Base-by-base conservation (phyloP, 2,888 invertebrate genomes). In the Macrosoma leucophasiata region DNA sequence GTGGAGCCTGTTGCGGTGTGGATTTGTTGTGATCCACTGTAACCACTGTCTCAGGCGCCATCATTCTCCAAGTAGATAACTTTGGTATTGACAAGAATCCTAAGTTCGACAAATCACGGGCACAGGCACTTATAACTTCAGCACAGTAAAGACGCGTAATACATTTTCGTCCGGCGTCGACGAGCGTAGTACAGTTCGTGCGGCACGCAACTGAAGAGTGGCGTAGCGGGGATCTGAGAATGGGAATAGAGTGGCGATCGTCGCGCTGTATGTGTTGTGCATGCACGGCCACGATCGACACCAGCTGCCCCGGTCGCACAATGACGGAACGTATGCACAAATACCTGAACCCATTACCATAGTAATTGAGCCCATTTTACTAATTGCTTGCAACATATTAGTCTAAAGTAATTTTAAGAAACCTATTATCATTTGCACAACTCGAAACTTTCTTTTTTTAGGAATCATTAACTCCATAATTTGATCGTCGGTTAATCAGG, bases 11-110 rank as follows among this genome's bases (percentile, higher is more conserved):
- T 46, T 74, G 84, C 45, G 63, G 61, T 36, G 67, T 58, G 35
- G 78, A 68, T 56, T 78, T 89, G 82, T 82, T 90, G 67, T 89
- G 89, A 66, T 91, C 91, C 72, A 92, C 90, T 58, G 89, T 92
- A 59, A 93, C 91, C 62, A 92, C 92, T 61, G 92, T 92, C 87
- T 93, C 93, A 70, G 92, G 91, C 89, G 93, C 93, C 90, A 91
- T 92, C 85, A 85, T 85, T 59, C 64, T 81, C 62, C 62, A 51
- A 37, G 42, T 52, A 31, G 41, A 54, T 49, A 44, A 38, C 49
- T 51, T 48, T 40, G 30, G 36, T 23, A 48, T 29, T 43, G 29
- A 24, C 31, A 41, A 39, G 29, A 43, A 33, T 26, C 10, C 9
- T 46, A 50, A 52, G 42, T 46, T 45, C 33, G 43, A 45, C 48